Evolutionary conservation across 2,888 invertebrate genomes (phyloP).

Genomic region (Lottia scabra): DNA sequence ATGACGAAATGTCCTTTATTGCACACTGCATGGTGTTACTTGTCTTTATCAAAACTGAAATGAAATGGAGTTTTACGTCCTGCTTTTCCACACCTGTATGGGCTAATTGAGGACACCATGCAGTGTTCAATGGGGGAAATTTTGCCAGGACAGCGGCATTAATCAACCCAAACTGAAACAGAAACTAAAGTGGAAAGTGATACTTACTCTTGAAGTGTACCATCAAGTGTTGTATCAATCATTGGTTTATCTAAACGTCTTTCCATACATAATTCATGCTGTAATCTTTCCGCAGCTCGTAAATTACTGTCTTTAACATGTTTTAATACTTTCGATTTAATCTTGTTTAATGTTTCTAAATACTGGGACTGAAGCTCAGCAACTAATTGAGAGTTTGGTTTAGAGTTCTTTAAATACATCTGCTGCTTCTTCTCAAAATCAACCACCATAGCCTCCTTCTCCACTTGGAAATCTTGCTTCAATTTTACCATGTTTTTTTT

Average conservation of each 20-base stretch:
- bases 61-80: too few species aligned
- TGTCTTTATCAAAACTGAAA: background rate
- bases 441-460: background rate
- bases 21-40: background rate
- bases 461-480: slow-evolving; percentile 35
- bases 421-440: slow-evolving; percentile 1
- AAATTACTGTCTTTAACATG: slow-evolving; percentile 59
- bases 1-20: too few species aligned
- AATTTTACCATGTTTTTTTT: slow-evolving; percentile 57
- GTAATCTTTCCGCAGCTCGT: slow-evolving; percentile 38
- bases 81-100: too few species aligned
- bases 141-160: too few species aligned
- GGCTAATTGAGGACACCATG: too few species aligned
- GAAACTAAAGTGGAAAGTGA: background rate
- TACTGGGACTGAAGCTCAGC: slow-evolving; percentile 50
- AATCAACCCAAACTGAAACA: too few species aligned
- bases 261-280: slow-evolving; percentile 38
- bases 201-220: slow-evolving; percentile 42
- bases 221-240: slow-evolving; percentile 42
- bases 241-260: slow-evolving; percentile 41
- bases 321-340: slow-evolving; percentile 56
- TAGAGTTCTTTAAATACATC: slow-evolving; percentile 23
- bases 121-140: too few species aligned
- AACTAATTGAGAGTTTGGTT: slow-evolving; percentile 35
- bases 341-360: slow-evolving; percentile 53